Evolutionary conservation across 2,113 vertebrate species (phyloP).

Genomic region (Malurus alboscapulatus): DNA sequence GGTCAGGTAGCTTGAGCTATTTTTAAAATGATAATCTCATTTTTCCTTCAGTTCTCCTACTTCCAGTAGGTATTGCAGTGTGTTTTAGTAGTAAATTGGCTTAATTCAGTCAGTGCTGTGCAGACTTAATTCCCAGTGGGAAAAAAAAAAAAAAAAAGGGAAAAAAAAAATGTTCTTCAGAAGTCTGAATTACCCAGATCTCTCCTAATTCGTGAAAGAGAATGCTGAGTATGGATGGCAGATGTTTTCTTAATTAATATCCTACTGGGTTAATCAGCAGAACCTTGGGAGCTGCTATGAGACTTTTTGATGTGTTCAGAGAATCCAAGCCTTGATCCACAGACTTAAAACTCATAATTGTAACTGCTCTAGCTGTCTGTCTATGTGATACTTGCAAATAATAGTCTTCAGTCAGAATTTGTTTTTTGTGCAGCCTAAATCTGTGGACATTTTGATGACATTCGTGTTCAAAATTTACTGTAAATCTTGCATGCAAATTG

Average conservation of each 20-base stretch:
- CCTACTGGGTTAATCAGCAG: conserved; percentile 77
- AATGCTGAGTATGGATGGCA: conserved; percentile 74
- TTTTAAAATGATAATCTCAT: conserved; percentile 36
- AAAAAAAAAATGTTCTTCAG: background rate
- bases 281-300: conserved; percentile 67
- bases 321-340: conserved; percentile 66
- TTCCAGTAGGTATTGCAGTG: conserved; percentile 1
- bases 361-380: conserved; percentile 23
- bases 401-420: conserved; percentile 38
- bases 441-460: conserved; percentile 34
- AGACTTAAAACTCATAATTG: conserved; percentile 48
- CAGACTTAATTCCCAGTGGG: conserved; percentile 12
- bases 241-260: conserved; percentile 78
- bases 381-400: conserved; percentile 41
- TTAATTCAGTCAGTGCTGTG: conserved; percentile 26
- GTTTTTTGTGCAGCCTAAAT: conserved; percentile 50
- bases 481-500: conserved; percentile 17
- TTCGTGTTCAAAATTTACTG: conserved; percentile 41
- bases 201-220: conserved; percentile 71
- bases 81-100: conserved; percentile 61
- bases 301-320: conserved; percentile 70
- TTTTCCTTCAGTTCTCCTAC: conserved; percentile 9
- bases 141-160: background rate
- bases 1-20: conserved; percentile 42
- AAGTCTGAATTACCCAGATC: conserved; percentile 70